phyloP scores from a whole-genome alignment of 2,888 invertebrate species.

The Aquatica leii region DNA sequence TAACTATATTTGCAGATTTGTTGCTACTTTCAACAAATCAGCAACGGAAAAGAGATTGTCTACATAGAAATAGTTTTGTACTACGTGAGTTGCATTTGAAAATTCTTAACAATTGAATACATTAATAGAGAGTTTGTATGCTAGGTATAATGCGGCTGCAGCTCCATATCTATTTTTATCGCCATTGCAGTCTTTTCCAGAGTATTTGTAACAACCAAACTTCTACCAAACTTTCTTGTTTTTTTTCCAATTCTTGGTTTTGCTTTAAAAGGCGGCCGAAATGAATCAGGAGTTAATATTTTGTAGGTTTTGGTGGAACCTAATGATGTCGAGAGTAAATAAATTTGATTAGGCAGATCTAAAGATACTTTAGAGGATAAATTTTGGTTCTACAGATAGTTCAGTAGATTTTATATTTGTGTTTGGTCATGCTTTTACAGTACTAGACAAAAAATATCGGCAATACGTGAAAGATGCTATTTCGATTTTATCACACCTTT shows the following conservation, averaged over 20 bases:
- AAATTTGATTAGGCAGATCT: too few relatives aligned
- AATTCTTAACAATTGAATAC: too few relatives aligned
- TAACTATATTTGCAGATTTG: too few relatives aligned
- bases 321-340: neutral
- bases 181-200: neutral
- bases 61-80: too few relatives aligned
- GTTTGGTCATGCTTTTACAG: neutral
- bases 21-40: too few relatives aligned
- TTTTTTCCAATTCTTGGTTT: too few relatives aligned
- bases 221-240: neutral
- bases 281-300: neutral
- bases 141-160: too few relatives aligned
- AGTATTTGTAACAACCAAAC: neutral
- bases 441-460: neutral
- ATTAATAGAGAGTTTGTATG: too few relatives aligned
- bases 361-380: too few relatives aligned
- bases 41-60: too few relatives aligned
- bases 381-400: neutral
- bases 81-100: too few relatives aligned
- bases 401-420: neutral
- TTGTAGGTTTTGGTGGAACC: neutral
- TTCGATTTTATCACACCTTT: neutral
- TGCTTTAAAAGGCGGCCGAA: too few relatives aligned
- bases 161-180: neutral
- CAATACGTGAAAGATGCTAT: neutral